Evolutionary conservation across 2,888 invertebrate genomes (phyloP).

Genomic region (Neoascia interrupta): DNA sequence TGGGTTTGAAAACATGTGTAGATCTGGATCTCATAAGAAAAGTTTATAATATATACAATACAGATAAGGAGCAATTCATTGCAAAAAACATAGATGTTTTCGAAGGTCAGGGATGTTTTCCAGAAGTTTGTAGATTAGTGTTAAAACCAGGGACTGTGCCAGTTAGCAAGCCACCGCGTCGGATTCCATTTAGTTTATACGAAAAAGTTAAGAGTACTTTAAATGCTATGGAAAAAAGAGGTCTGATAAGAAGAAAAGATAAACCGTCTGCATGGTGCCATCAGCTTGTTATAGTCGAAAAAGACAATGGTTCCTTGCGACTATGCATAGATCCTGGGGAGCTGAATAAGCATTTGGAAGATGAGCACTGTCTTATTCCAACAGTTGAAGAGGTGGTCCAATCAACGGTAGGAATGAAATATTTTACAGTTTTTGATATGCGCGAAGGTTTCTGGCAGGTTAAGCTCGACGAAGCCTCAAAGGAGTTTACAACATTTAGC

Average conservation of each 20-base stretch:
- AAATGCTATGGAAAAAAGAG: neutral
- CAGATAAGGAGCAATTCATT: no score
- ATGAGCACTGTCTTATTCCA: slow-evolving; percentile 69
- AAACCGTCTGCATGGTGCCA: neutral
- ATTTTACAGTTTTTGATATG: slow-evolving; percentile 71
- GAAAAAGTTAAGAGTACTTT: neutral
- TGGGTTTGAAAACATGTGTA: no score
- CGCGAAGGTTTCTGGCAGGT: slow-evolving; percentile 67
- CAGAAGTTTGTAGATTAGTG: neutral
- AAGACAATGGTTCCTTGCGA: slow-evolving; percentile 66
- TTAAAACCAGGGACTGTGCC: neutral
- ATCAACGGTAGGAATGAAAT: slow-evolving; percentile 62
- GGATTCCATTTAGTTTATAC: neutral
- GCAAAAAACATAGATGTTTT: no score
- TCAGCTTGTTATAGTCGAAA: slow-evolving; percentile 20
- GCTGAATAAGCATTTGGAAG: slow-evolving; percentile 67
- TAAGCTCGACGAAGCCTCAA: no score
- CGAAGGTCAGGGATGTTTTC: neutral
- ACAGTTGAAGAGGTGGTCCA: slow-evolving; percentile 69
- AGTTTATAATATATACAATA: no score
- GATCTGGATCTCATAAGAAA: no score
- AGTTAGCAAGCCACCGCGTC: neutral
- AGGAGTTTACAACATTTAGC: no score
- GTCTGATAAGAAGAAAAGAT: no score
- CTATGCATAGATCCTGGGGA: slow-evolving; percentile 72